Percentiles rank a stretch among this genome's conserved stretches.
These are phyloP conservation scores for Cetoscarus ocellatus DNA, from an alignment of 2,797 vertebrate species.

Conservation along the genomic window DNA sequence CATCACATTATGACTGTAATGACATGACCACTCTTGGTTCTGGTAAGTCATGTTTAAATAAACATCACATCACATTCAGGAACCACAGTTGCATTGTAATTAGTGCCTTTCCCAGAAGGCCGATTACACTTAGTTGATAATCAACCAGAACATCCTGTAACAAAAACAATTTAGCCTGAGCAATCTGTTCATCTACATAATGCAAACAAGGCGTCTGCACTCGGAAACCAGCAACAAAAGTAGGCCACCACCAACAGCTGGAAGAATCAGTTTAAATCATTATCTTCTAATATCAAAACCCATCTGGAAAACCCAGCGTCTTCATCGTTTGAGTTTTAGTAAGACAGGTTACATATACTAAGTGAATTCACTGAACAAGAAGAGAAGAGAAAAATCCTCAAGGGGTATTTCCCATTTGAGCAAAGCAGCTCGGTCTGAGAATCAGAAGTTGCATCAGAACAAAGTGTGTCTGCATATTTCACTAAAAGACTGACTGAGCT, in stretches of 20 bases:
- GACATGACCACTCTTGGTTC: not conserved
- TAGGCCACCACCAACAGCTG: constrained; percentile 17
- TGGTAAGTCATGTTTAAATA: too few relatives aligned
- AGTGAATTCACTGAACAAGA: not conserved
- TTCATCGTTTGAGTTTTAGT: not conserved
- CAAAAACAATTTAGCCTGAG: not conserved
- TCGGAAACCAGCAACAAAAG: not conserved
- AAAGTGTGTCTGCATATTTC: not conserved
- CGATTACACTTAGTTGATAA: constrained; percentile 17
- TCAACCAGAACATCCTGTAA: constrained; percentile 1
- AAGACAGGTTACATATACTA: constrained; percentile 4
- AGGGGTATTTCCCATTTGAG: constrained; percentile 39
- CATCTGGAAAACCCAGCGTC: constrained; percentile 24
- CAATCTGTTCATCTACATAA: constrained; percentile 11
- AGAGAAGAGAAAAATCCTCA: not conserved
- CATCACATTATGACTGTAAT: too few relatives aligned
- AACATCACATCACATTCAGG: not conserved
- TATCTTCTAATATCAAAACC: constrained; percentile 6
- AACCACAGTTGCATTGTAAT: not conserved
- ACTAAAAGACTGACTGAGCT: too few relatives aligned
- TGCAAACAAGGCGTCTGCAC: not conserved
- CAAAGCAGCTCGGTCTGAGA: constrained; percentile 1
- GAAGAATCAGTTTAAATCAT: not conserved
- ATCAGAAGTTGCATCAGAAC: not conserved
- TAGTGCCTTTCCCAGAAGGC: constrained; percentile 16